phyloP scores from a whole-genome alignment of 1,140 invertebrate genomes.

The Heliconius nattereri region DNA sequence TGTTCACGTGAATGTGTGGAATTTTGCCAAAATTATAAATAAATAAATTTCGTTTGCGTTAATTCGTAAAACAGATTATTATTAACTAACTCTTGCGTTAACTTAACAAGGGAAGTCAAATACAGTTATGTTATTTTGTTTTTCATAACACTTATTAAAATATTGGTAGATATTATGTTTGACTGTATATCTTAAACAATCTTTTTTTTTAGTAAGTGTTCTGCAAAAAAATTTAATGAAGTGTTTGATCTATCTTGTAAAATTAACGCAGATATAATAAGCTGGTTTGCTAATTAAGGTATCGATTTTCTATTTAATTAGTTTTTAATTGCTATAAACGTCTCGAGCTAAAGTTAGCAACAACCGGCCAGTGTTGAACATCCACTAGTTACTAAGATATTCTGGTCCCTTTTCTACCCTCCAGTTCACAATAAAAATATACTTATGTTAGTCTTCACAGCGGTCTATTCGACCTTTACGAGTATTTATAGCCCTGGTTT shows the following conservation, averaged over 20 bases:
- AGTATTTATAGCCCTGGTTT: background rate
- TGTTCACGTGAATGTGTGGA: conserved; percentile 44
- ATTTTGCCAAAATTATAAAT: conserved; percentile 66
- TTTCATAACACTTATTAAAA: no score
- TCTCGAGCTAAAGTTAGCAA: conserved; percentile 61
- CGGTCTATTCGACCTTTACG: conserved; percentile 39
- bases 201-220: no score
- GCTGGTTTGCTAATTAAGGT: no score
- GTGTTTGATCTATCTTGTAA: no score
- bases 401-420: conserved; percentile 76
- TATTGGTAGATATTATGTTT: no score
- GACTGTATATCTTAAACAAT: no score
- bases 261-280: no score
- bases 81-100: no score
- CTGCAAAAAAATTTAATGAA: no score
- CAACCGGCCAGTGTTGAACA: conserved; percentile 77
- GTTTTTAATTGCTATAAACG: conserved; percentile 65
- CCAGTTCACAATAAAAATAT: conserved; percentile 72
- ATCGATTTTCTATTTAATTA: conserved; percentile 60
- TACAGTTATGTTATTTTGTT: no score
- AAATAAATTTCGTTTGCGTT: background rate
- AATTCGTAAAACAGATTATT: no score
- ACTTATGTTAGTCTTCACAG: conserved; percentile 67
- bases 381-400: conserved; percentile 75
- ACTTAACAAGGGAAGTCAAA: no score